These are phyloP conservation scores for Aproaerema taeniolella DNA, from an alignment of 2,888 invertebrate genomes.

Conservation along the genomic window DNA sequence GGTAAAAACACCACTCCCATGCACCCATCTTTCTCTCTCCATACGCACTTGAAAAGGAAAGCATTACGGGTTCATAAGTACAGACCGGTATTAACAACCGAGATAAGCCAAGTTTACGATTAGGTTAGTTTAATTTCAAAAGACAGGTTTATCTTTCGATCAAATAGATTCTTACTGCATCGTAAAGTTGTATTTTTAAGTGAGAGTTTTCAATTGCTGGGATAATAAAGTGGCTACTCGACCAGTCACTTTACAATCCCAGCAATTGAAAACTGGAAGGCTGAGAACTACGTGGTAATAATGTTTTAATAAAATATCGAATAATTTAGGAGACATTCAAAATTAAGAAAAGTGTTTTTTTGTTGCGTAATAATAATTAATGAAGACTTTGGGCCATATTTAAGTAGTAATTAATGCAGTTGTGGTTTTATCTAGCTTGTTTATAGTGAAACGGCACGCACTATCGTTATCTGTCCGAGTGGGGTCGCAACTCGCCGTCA, in stretches of 20 bases:
- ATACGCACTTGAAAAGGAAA: constrained; percentile 1
- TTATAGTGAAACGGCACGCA: constrained; percentile 41
- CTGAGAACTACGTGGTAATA: too few relatives aligned
- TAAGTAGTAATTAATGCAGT: constrained; percentile 34
- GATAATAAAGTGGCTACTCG: too few relatives aligned
- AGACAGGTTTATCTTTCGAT: constrained; percentile 13
- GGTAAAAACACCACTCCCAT: constrained; percentile 19
- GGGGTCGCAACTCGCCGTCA: constrained; percentile 25
- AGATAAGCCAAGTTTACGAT: constrained; percentile 17
- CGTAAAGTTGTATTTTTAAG: constrained; percentile 11
- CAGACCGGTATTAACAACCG: constrained; percentile 6
- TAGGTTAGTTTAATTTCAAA: constrained; percentile 15
- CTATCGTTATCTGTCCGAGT: constrained; percentile 36
- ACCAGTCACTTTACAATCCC: too few relatives aligned
- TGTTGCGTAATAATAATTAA: too few relatives aligned
- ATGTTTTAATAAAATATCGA: too few relatives aligned
- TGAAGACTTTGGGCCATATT: constrained; percentile 30
- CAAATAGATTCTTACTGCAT: constrained; percentile 5
- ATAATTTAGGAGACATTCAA: too few relatives aligned
- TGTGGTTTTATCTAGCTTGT: constrained; percentile 35
- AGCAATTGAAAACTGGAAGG: too few relatives aligned
- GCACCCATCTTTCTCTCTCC: constrained; percentile 18
- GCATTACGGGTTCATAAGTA: constrained; percentile 9
- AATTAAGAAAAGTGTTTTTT: neutral
- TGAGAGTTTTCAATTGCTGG: constrained; percentile 9